These are phyloP conservation scores for Chaenogobius annularis DNA, from an alignment of 2,113 vertebrate genomes.

Conservation along the genomic window DNA sequence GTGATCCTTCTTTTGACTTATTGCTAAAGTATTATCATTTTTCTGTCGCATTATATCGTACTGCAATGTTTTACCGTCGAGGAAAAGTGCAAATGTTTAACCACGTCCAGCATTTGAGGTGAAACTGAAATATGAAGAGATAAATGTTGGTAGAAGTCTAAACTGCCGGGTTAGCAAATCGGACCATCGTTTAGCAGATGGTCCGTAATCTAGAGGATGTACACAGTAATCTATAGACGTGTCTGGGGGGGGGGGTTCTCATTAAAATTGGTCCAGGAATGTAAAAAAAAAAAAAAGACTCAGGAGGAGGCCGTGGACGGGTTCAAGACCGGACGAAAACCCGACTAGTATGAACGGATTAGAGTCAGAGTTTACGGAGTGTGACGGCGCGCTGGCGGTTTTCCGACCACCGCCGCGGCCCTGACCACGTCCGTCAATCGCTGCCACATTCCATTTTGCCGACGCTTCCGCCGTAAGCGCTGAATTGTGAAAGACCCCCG, in stretches of 20 bases:
- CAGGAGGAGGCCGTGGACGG: conserved; percentile 18
- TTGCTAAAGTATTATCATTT: too few species aligned
- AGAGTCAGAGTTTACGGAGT: conserved; percentile 47
- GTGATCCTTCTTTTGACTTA: too few species aligned
- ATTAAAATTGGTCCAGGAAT: conserved; percentile 33
- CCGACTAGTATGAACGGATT: conserved; percentile 74
- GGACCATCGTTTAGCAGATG: conserved; percentile 24
- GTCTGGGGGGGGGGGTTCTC: conserved; percentile 20
- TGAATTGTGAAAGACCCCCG: too few species aligned
- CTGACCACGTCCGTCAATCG: not conserved
- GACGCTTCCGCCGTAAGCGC: too few species aligned
- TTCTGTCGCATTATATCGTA: too few species aligned
- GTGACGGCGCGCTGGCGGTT: conserved; percentile 28
- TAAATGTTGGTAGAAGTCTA: too few species aligned
- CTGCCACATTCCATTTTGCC: too few species aligned
- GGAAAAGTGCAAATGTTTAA: too few species aligned
- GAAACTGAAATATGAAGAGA: too few species aligned
- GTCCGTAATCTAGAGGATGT: conserved; percentile 39
- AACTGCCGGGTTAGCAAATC: too few species aligned
- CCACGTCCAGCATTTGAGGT: too few species aligned
- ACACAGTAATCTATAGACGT: conserved; percentile 13
- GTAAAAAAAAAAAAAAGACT: conserved; percentile 22
- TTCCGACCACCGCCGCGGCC: conserved; percentile 29
- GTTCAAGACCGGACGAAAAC: conserved; percentile 48
- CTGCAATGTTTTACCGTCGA: too few species aligned